Evolutionary conservation across 2,888 invertebrate species (phyloP), one percentile per base, ranked within the genome.

Genomic region (Pandemis corylana): DNA sequence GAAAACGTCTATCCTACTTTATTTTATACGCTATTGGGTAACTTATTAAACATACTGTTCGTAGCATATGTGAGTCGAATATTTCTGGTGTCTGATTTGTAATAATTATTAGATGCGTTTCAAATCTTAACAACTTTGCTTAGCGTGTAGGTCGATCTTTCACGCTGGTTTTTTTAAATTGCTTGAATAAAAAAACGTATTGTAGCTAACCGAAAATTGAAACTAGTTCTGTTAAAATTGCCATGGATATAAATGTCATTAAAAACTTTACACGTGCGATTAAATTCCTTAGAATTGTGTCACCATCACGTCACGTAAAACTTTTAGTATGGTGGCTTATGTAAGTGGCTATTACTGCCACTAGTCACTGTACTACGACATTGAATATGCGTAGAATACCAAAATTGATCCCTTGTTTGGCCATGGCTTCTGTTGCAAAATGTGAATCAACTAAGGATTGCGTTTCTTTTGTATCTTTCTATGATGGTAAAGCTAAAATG

Each of bases 351-450:
- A 76, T 72, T 76, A 74, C 63, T 68, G 76, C 61, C 59, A 67
- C 76, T 71, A 66, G 74, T 53, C 59, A 67, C 76, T 68, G 63
- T 64, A 51, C 71, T 76, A 68, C 75, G 56, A 72, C 76, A 73
- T 74, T 78, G 77, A 76, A 77, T 77, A 77, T 78, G 76, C 69
- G 76, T 76, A 75, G 77, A 81, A 78, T 80, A 81, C 79, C 80
- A 79, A 83, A 80, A 83, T 81, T 82, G 81, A 80, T 76, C 78
- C 81, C 80, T 78, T 80, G 81, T 83, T 84, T 82, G 81, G 83
- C 76, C 80, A 84, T 46, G 81, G 81, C 74, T 78, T 72, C 75
- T 80, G 76, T 89, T 88, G 83, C 87, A 81, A 85, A 87, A 88
- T 81, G 79, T 79, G 78, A 82, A 84, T 86, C 86, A 85, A 85